These are phyloP conservation scores for Urocolius indicus DNA, from an alignment of 2,113 vertebrate species.

Conservation along the genomic window DNA sequence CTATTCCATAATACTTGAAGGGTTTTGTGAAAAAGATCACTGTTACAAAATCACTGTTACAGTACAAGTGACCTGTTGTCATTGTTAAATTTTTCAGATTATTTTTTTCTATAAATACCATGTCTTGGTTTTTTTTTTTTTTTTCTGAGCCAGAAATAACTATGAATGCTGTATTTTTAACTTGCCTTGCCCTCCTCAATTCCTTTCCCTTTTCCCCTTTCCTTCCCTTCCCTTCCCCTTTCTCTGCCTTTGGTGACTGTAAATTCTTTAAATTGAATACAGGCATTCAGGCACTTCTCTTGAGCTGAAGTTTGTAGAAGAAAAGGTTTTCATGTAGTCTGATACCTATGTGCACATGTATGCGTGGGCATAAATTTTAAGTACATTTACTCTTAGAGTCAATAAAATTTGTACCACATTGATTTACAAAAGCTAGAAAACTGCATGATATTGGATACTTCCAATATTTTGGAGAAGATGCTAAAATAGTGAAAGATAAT, in stretches of 20 bases:
- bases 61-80: not conserved
- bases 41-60: not conserved
- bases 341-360: accelerated
- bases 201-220: not conserved
- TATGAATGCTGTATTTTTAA: not conserved
- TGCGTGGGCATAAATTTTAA: not conserved
- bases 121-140: not conserved
- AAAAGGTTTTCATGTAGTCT: not conserved
- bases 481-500: not conserved
- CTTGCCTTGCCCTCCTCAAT: not conserved
- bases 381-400: not conserved
- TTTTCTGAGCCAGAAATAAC: not conserved
- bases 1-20: not conserved
- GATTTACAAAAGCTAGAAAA: not conserved
- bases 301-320: not conserved
- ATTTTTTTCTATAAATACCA: not conserved
- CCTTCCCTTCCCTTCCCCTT: not conserved
- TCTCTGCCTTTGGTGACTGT: not conserved
- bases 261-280: not conserved
- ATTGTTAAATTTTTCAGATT: not conserved
- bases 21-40: not conserved
- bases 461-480: not conserved
- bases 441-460: accelerated
- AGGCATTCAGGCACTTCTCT: not conserved
- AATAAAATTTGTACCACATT: not conserved